Base-by-base conservation (phyloP, 2,888 invertebrate genomes). In the Amphipoea lucens region DNA sequence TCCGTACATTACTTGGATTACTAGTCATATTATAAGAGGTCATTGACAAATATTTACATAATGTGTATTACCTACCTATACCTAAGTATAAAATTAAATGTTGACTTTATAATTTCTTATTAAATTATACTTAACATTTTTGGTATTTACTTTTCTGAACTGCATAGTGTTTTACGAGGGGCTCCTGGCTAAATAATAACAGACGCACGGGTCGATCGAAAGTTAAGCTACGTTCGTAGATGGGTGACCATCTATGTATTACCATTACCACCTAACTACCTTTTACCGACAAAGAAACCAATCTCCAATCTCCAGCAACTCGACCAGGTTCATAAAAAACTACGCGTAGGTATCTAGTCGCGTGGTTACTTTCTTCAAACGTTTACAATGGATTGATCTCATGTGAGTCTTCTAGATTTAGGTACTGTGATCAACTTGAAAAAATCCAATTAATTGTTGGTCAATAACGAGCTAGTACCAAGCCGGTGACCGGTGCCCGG, bases 1-100 rank as follows among this genome's bases (percentile, higher is more conserved):
- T 48, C 63, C 60, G 29, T 75, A 75, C 71, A 11, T 75, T n/a
- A 65, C 68, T 74, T 84, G 68, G 74, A 84, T 84, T 17, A 57
- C 71, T 65, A 79, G 74, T 72, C 71, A 79, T 51, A 12, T 65
- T 48, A 12, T 20, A 71, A 57, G n/a, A 2, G 36, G 36, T 60
- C 17, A 66, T n/a, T 83, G 62, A 78, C 17, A 11, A 63, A 48
- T 12, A 42, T 6, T 54, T 45, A 20, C 7, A 9, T 42, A n/a
- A 17, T 66, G 42, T 42, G 7, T 63, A 29, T 42, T 11, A 29
- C 29, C 29, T 29, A n/a, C 11, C 6, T 42, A 45, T 17, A n/a
- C n/a, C n/a, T n/a, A 45, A 45, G 0, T n/a, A 9, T 11, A 12
- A 48, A 48, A 48, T 48, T 48, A 12, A 29, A 20, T 29, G 48